Conservation (phyloP, 2,797 vertebrate species). For the Peromyscus melanophrys region DNA sequence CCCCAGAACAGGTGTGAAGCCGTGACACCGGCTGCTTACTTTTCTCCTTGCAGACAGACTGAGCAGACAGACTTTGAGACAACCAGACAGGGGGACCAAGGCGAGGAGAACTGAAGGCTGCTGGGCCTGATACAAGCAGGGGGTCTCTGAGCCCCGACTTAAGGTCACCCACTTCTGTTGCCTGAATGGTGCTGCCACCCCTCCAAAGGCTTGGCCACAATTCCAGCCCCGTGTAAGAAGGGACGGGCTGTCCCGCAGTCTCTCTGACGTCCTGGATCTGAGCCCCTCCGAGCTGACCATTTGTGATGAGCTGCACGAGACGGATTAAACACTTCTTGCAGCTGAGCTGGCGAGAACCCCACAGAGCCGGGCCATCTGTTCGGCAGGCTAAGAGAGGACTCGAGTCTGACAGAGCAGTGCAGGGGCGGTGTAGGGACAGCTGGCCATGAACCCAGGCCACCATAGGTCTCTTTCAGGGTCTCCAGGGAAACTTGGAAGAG, state of each 20-base stretch:
- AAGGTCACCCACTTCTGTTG: background rate
- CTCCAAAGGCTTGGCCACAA: background rate
- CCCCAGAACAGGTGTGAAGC: background rate
- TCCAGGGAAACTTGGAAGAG: background rate
- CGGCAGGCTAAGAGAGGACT: background rate
- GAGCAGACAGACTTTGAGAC: background rate
- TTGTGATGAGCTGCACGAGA: constrained; percentile 8
- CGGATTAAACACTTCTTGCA: constrained; percentile 44
- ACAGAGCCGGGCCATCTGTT: constrained; percentile 36
- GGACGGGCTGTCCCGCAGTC: background rate
- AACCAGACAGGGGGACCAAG: too few relatives aligned
- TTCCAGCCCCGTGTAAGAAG: background rate
- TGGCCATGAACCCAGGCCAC: background rate
- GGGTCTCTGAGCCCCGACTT: background rate
- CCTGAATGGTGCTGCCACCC: too few relatives aligned
- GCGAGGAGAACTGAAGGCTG: background rate
- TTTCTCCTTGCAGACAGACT: background rate
- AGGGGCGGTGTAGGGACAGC: background rate
- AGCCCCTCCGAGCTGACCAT: background rate
- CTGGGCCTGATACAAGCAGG: background rate
- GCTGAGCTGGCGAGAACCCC: background rate
- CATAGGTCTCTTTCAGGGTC: background rate
- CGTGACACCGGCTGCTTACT: accelerated
- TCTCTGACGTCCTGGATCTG: background rate
- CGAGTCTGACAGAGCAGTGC: background rate